These are phyloP conservation scores for Anaspis maculata DNA, from an alignment of 2,888 invertebrate genomes.

Conservation along the genomic window DNA sequence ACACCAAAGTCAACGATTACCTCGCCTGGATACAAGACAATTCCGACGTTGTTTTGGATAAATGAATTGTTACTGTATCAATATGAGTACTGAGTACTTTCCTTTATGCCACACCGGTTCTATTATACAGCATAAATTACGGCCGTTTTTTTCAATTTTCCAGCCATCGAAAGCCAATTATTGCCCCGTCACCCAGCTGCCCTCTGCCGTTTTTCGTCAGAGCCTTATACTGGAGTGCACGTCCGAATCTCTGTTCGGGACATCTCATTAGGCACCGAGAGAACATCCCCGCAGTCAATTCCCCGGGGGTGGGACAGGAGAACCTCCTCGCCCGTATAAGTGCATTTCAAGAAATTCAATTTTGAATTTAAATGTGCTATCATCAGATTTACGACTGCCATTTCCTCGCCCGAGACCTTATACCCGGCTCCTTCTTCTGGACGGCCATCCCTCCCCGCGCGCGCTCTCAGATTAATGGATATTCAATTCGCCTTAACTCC, in stretches of 20 bases:
- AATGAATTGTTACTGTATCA: constrained; percentile 5
- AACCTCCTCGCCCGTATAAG: constrained; percentile 13
- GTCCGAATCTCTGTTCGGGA: constrained; percentile 23
- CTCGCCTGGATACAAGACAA: constrained; percentile 24
- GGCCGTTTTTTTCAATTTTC: no score
- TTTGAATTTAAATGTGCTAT: constrained; percentile 28
- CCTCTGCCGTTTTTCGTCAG: no score
- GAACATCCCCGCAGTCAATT: constrained; percentile 30
- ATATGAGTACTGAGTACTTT: no score
- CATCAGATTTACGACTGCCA: constrained; percentile 30
- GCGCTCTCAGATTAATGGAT: constrained; percentile 16
- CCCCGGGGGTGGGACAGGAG: constrained; percentile 14
- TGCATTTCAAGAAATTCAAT: constrained; percentile 28
- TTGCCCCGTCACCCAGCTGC: no score
- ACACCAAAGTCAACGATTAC: constrained; percentile 18
- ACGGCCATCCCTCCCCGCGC: no score
- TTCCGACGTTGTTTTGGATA: no score
- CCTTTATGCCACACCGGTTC: no score
- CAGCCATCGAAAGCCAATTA: no score
- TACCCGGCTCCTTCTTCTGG: constrained; percentile 10
- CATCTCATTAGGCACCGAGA: constrained; percentile 30
- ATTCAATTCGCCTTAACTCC: constrained; percentile 14
- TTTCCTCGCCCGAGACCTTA: constrained; percentile 23
- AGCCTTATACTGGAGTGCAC: constrained; percentile 18
- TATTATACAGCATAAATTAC: no score